Percentiles rank a stretch among this genome's conserved stretches.
Conservation (phyloP, 2,113 vertebrate genomes). For the Tragelaphus strepsiceros region DNA sequence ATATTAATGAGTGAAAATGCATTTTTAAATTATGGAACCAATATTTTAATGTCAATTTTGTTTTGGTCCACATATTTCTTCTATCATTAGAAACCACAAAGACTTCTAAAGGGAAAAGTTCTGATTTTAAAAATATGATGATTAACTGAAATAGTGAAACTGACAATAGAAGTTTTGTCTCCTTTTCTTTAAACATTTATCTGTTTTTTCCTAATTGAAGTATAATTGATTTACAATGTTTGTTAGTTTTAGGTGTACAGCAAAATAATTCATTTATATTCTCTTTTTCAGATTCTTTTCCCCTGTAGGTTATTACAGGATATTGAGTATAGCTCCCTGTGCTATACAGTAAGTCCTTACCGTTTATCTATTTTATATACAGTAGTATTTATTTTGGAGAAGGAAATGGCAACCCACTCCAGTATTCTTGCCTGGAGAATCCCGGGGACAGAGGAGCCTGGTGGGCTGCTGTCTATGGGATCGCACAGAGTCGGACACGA, state of each 20-base stretch:
- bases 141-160: neutral
- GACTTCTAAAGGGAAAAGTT: neutral
- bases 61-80: neutral
- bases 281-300: neutral
- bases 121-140: neutral
- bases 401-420: too few species aligned
- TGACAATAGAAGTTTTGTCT: neutral
- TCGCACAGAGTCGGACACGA: too few species aligned
- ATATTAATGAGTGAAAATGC: neutral
- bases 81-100: neutral
- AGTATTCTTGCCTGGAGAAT: too few species aligned
- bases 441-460: too few species aligned
- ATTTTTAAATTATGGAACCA: neutral
- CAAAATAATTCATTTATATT: neutral
- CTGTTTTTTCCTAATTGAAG: neutral
- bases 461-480: too few species aligned
- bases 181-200: neutral
- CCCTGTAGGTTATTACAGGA: neutral
- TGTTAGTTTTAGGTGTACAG: neutral
- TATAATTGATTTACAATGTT: neutral
- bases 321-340: neutral
- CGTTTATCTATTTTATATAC: neutral
- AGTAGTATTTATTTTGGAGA: neutral
- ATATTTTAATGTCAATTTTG: slow-evolving; percentile 6
- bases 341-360: neutral